Conservation (phyloP, 2,888 invertebrate species). For the Oligia latruncula region DNA sequence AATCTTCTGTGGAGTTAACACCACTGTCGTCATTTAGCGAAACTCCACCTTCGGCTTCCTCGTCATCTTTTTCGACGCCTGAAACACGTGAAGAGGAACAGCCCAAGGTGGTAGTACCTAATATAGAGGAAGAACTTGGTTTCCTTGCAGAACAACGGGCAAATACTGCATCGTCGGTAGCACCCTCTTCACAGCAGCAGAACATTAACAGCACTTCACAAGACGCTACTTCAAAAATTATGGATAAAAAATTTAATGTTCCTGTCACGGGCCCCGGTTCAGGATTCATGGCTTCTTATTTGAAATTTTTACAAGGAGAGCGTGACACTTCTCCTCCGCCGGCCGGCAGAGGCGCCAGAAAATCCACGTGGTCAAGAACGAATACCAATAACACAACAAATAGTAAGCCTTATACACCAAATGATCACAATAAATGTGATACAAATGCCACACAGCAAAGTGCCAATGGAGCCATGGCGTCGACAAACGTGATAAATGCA, state of each 20-base stretch:
- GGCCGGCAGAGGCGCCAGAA: slow-evolving; percentile 91
- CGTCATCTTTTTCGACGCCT: slow-evolving; percentile 89
- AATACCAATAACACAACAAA: slow-evolving; percentile 83
- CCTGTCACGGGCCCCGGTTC: slow-evolving; percentile 91
- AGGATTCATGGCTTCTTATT: slow-evolving; percentile 96
- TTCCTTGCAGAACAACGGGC: slow-evolving; percentile 92
- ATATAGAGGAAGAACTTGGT: slow-evolving; percentile 96
- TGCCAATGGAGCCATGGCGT: slow-evolving; percentile 85
- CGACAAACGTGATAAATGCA: slow-evolving; percentile 79
- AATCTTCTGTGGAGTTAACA: slow-evolving; percentile 92
- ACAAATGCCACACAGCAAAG: slow-evolving; percentile 81
- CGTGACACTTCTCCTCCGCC: slow-evolving; percentile 95
- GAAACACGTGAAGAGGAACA: slow-evolving; percentile 92
- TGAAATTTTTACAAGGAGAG: slow-evolving; percentile 96
- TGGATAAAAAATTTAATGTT: slow-evolving; percentile 91
- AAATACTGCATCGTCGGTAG: slow-evolving; percentile 88
- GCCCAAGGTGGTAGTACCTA: slow-evolving; percentile 96
- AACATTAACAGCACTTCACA: slow-evolving; percentile 87
- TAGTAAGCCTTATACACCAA: slow-evolving; percentile 81
- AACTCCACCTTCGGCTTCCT: slow-evolving; percentile 90
- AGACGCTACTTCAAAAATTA: slow-evolving; percentile 87
- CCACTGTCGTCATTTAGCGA: slow-evolving; percentile 90
- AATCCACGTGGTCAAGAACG: slow-evolving; percentile 91
- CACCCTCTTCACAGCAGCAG: slow-evolving; percentile 88
- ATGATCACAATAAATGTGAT: slow-evolving; percentile 85